Conservation (phyloP, 1,140 invertebrate genomes). For the Ostrea denselamellosa region DNA sequence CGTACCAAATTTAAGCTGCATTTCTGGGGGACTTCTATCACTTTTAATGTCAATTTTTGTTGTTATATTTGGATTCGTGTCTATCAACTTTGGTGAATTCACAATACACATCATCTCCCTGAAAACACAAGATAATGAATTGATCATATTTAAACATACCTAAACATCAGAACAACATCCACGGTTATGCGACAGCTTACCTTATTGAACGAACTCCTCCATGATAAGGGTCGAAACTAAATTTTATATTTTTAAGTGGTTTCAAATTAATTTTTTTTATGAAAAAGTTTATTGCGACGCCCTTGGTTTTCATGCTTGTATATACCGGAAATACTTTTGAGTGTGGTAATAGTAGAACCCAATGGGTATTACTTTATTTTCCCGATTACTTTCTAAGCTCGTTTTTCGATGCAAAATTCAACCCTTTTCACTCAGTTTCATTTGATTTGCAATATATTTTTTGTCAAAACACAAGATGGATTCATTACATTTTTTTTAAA, state of each 20-base stretch:
- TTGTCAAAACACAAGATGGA: no score
- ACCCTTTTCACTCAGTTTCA: no score
- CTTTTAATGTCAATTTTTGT: conserved; percentile 16
- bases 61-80: conserved; percentile 4
- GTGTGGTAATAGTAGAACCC: background rate
- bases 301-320: conserved; percentile 20
- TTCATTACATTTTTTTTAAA: no score
- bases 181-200: background rate
- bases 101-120: conserved; percentile 32
- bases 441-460: no score
- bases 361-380: background rate
- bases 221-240: conserved; percentile 8
- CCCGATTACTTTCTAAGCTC: background rate
- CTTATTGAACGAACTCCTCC: conserved; percentile 1
- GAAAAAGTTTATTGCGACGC: background rate
- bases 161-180: no score
- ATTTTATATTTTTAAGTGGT: conserved; percentile 13
- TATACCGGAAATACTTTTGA: background rate
- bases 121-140: background rate
- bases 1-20: conserved; percentile 8
- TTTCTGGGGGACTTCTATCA: background rate
- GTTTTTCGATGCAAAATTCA: no score
- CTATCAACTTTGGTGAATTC: conserved; percentile 28
- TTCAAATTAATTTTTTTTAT: conserved; percentile 19
- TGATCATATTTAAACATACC: background rate